Evolutionary conservation across 1,140 invertebrate species (phyloP).

Genomic region (Thaumatotibia leucotreta): DNA sequence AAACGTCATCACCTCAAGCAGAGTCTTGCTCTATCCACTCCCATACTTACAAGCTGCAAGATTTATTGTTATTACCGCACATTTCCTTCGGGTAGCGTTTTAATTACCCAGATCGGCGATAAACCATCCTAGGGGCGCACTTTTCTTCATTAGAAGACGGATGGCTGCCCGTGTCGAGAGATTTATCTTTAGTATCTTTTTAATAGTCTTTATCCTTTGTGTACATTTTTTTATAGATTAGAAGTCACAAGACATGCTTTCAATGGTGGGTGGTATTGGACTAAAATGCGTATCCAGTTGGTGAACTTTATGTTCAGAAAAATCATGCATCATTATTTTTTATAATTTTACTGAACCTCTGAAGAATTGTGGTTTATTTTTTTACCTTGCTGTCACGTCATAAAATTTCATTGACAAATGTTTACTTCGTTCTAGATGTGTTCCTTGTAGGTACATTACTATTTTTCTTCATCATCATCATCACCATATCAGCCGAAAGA

Average conservation of each 20-base stretch:
- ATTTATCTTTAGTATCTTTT: constrained; percentile 44
- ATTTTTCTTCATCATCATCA: too few relatives aligned
- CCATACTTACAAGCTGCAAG: constrained; percentile 24
- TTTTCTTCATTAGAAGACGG: constrained; percentile 75
- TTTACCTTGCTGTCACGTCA: too few relatives aligned
- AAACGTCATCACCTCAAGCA: not conserved
- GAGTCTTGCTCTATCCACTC: constrained; percentile 19
- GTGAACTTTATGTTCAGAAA: too few relatives aligned
- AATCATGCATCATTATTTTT: too few relatives aligned
- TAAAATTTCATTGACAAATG: too few relatives aligned
- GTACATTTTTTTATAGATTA: not conserved
- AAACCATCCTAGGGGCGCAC: constrained; percentile 72
- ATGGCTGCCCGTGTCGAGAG: constrained; percentile 44
- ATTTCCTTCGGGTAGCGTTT: constrained; percentile 75
- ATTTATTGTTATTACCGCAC: constrained; percentile 74
- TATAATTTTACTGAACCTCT: too few relatives aligned
- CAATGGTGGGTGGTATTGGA: not conserved
- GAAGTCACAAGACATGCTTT: not conserved
- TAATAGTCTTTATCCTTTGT: constrained; percentile 34
- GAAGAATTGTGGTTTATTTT: too few relatives aligned
- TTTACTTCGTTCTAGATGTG: too few relatives aligned
- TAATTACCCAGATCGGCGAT: constrained; percentile 75
- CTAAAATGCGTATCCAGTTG: too few relatives aligned
- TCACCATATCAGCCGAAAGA: too few relatives aligned
- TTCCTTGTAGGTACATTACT: too few relatives aligned